Conservation (phyloP, 2,113 vertebrate species). For the Trematocara zebra region DNA sequence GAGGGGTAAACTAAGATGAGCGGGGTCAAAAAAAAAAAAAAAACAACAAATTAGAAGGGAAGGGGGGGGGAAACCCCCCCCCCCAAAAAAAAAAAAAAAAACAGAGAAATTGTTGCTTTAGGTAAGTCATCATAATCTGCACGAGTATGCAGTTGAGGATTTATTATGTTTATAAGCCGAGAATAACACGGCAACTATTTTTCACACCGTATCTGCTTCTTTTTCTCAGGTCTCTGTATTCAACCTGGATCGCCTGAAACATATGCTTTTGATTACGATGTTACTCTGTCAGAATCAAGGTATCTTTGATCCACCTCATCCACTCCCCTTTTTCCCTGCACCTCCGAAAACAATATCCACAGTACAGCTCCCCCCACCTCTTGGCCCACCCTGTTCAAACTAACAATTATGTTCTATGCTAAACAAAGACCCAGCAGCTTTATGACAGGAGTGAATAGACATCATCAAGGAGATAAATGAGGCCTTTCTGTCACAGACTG, state of each 20-base stretch:
- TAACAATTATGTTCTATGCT: not conserved
- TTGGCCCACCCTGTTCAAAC: not conserved
- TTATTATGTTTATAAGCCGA: constrained; percentile 33
- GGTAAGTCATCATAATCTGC: constrained; percentile 35
- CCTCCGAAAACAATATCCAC: not conserved
- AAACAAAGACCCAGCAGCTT: not conserved
- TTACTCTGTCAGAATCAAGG: constrained; percentile 17
- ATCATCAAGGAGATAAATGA: constrained; percentile 30
- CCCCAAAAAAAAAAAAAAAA: not conserved
- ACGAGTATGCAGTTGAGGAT: constrained; percentile 15
- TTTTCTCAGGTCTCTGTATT: not conserved
- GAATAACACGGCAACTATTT: constrained; percentile 30
- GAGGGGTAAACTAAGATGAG: too few species aligned
- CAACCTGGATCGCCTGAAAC: constrained; percentile 16
- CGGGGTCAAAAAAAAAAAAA: too few species aligned
- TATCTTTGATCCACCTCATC: constrained; percentile 37
- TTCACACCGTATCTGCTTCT: constrained; percentile 13
- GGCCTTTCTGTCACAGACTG: constrained; percentile 8
- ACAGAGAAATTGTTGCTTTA: constrained; percentile 23
- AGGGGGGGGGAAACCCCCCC: not conserved
- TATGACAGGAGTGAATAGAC: constrained; percentile 14
- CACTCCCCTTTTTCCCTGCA: not conserved
- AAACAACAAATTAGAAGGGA: too few species aligned
- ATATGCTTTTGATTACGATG: constrained; percentile 47
- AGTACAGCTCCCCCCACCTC: not conserved